Conservation (phyloP, 2,113 vertebrate genomes). For the Chiloscyllium plagiosum region DNA sequence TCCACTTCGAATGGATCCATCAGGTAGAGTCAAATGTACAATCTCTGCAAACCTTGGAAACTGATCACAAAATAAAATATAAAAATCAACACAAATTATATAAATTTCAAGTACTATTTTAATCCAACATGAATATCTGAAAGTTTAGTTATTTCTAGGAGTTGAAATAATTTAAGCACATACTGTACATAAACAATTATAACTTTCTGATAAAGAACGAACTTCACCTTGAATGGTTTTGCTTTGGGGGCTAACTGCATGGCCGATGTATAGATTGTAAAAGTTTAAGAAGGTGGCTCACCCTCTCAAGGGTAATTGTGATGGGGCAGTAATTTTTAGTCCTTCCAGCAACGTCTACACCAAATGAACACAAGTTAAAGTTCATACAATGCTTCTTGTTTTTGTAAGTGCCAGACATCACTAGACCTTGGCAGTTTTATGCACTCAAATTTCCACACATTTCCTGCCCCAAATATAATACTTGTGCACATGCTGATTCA, state of each 20-base stretch:
- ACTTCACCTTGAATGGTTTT: not conserved
- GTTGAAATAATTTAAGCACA: not conserved
- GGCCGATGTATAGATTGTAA: not conserved
- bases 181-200: not conserved
- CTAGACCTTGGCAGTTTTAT: not conserved
- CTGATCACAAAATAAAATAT: not conserved
- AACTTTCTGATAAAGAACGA: not conserved
- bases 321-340: not conserved
- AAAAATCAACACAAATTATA: not conserved
- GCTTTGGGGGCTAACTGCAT: not conserved
- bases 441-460: not conserved
- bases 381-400: not conserved
- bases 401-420: not conserved
- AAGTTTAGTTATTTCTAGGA: not conserved
- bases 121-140: not conserved
- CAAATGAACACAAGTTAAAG: not conserved
- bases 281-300: not conserved
- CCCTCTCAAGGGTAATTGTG: not conserved
- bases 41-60: conserved; percentile 64
- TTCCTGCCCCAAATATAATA: not conserved
- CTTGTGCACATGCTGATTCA: not conserved
- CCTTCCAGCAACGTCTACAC: not conserved
- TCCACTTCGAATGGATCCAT: conserved; percentile 66
- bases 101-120: not conserved
- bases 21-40: conserved; percentile 67